phyloP scores from a whole-genome alignment of 2,113 vertebrate species.

The Myrmophylax atrothorax region DNA sequence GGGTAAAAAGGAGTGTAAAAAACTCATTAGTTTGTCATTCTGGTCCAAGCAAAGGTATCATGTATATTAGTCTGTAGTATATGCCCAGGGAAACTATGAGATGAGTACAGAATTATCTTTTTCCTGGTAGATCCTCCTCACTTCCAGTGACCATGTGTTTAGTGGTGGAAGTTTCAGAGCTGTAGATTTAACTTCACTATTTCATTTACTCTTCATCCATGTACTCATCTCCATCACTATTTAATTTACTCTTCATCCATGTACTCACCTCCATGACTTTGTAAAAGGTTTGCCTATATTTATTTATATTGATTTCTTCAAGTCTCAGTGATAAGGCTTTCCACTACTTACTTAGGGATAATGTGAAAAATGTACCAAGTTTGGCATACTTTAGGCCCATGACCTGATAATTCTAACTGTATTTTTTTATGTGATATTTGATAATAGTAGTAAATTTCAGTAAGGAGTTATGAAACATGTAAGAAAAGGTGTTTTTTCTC shows the following conservation, averaged over 20 bases:
- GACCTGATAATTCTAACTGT: not conserved
- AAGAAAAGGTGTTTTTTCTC: not conserved
- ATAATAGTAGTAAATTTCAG: not conserved
- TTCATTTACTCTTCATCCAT: not conserved
- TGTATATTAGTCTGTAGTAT: not conserved
- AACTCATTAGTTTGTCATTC: not conserved
- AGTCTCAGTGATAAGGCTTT: not conserved
- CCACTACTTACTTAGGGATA: not conserved
- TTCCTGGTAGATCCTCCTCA: not conserved
- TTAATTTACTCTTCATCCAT: no score
- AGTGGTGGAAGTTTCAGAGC: not conserved
- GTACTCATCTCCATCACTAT: not conserved
- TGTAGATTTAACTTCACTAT: not conserved
- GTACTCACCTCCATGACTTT: not conserved
- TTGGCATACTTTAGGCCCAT: not conserved
- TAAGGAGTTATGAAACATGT: not conserved
- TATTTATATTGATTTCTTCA: not conserved
- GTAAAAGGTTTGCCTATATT: not conserved
- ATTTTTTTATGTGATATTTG: not conserved
- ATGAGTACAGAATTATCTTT: not conserved
- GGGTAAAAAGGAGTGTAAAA: not conserved
- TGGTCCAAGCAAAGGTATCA: not conserved
- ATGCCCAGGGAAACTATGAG: not conserved
- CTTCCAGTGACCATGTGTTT: not conserved
- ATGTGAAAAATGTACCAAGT: not conserved